Conservation (phyloP, 2,888 invertebrate genomes). For the Clusia tigrina region DNA sequence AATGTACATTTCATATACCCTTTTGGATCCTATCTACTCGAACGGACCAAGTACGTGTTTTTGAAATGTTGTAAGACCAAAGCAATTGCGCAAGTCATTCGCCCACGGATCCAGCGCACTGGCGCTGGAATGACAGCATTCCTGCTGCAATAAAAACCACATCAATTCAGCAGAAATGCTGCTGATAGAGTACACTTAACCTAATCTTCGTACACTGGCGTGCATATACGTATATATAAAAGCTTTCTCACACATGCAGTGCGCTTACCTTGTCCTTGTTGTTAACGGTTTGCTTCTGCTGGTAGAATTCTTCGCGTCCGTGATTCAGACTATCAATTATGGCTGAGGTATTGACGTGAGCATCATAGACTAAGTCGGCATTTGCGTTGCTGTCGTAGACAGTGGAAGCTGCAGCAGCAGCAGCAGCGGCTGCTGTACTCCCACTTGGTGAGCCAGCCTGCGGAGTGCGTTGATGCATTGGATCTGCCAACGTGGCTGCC, state of each 20-base stretch:
- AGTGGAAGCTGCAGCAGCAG: constrained; percentile 23
- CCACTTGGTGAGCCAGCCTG: constrained; percentile 40
- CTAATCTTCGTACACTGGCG: too few relatives aligned
- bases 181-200: too few relatives aligned
- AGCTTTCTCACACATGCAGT: background rate
- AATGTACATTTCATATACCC: too few relatives aligned
- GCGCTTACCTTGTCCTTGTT: constrained; percentile 55
- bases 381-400: constrained; percentile 39
- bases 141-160: too few relatives aligned
- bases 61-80: too few relatives aligned
- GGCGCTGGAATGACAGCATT: too few relatives aligned
- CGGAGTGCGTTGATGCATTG: constrained; percentile 48
- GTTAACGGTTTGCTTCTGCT: constrained; percentile 52
- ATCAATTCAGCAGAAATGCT: too few relatives aligned
- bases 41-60: too few relatives aligned
- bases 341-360: constrained; percentile 62
- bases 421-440: constrained; percentile 29
- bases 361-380: constrained; percentile 59
- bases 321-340: constrained; percentile 63
- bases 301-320: constrained; percentile 63
- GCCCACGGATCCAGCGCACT: too few relatives aligned
- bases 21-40: too few relatives aligned
- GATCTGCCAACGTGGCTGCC: constrained; percentile 46
- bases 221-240: background rate
- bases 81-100: too few relatives aligned